Evolutionary conservation across 2,113 vertebrate species (phyloP), one percentile per base, ranked within the genome.

Genomic region (Pagrus major): DNA sequence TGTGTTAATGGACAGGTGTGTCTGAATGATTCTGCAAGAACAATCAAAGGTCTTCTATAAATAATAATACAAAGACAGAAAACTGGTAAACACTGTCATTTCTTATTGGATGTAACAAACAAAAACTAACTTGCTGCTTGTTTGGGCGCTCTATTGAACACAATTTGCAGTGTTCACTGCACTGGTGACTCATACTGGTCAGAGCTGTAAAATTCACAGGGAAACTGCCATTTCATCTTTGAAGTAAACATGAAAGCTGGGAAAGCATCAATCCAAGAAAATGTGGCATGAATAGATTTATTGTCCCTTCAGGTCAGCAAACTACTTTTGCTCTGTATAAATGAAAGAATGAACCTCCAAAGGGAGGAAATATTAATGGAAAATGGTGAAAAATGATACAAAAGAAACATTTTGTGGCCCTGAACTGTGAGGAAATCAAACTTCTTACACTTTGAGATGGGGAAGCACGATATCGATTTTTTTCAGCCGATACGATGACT

Each of bases 141-240:
- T 37, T 47, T 51, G 31, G 51, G 5, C 18, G 21, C 15, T 60
- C 29, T 21, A 2, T 10, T 25, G 12, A 54, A 64, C 15, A 65
- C 68, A 51, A 44, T 55, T 44, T 64, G 64, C 37, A 60, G 49
- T 46, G n/a, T 68, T 47, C 46, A 61, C 33, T 25, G 37, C 46
- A 60, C 51, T 31, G 35, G 12, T 84, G 75, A 83, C 65, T 78
- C 63, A 78, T 69, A 47, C 27, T 35, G 61, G 63, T 68, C 51
- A 56, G 54, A 85, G 71, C 68, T 42, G 71, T 74, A 61, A 76
- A 82, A 65, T 54, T 60, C 51, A 44, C 31, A 39, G 27, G 31
- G 81, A 69, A 71, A 58, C 20, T 25, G 5, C 4, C 35, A 78
- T 69, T 73, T 79, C 20, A 72, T 67, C 6, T 15, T 18, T 7